These are phyloP conservation scores for Hemiscyllium ocellatum DNA, from an alignment of 2,113 vertebrate species.

Conservation along the genomic window DNA sequence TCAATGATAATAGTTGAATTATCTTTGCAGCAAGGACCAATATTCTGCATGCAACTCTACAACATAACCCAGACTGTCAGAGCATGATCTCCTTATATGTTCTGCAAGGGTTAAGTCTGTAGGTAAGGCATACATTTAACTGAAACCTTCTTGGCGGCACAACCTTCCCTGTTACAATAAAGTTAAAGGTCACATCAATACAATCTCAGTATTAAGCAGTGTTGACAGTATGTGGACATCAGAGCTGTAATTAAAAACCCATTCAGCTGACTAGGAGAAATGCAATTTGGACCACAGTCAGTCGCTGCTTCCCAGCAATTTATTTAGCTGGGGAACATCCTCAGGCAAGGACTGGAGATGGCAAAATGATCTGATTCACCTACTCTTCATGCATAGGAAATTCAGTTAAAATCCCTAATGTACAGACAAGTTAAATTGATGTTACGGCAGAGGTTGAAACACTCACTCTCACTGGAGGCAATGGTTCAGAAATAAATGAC, in stretches of 20 bases:
- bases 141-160: conserved; percentile 42
- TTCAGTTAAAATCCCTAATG: conserved; percentile 61
- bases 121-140: conserved; percentile 34
- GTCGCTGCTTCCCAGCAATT: conserved; percentile 64
- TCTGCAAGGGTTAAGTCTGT: conserved; percentile 24
- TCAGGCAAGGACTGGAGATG: conserved; percentile 59
- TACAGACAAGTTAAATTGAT: conserved; percentile 54
- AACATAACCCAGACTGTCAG: conserved; percentile 13
- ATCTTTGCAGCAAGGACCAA: not conserved
- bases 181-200: conserved; percentile 67
- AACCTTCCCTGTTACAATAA: conserved; percentile 52
- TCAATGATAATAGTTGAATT: not conserved
- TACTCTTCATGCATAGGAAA: conserved; percentile 64
- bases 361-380: conserved; percentile 66
- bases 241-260: conserved; percentile 69
- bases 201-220: conserved; percentile 58
- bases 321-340: conserved; percentile 65
- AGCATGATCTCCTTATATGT: conserved; percentile 5
- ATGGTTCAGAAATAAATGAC: conserved; percentile 32
- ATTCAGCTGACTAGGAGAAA: conserved; percentile 64
- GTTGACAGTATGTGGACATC: conserved; percentile 60
- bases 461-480: conserved; percentile 36
- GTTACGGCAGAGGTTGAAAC: conserved; percentile 46
- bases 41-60: not conserved
- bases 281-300: conserved; percentile 67